These are phyloP conservation scores for Drosophila diplacantha DNA, from an alignment of 2,888 invertebrate genomes.

Conservation along the genomic window DNA sequence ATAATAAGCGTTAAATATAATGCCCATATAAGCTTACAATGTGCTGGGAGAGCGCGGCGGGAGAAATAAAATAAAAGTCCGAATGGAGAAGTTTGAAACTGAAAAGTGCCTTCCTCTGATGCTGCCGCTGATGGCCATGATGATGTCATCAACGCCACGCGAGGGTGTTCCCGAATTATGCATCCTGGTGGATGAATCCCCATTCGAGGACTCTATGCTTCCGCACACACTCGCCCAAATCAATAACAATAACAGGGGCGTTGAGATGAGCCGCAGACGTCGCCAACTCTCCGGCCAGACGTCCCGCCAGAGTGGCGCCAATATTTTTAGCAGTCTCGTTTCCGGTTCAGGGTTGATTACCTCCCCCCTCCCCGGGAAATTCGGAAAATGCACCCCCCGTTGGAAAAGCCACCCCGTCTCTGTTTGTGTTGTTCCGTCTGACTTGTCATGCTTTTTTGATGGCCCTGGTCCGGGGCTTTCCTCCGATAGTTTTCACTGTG, in stretches of 20 bases:
- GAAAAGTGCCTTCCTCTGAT: conserved; percentile 52
- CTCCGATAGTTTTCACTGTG: conserved; percentile 43
- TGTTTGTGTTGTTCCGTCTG: conserved; percentile 46
- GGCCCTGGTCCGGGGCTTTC: conserved; percentile 22
- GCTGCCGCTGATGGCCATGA: conserved; percentile 47
- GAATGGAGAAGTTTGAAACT: conserved; percentile 24
- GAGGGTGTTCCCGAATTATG: conserved; percentile 60
- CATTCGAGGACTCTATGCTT: conserved; percentile 12
- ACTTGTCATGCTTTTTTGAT: conserved; percentile 40
- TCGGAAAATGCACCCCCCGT: conserved; percentile 1
- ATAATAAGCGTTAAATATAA: conserved; percentile 61
- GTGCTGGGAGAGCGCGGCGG: background rate
- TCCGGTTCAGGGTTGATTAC: conserved; percentile 33
- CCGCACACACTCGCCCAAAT: conserved; percentile 40
- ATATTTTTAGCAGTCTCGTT: conserved; percentile 50
- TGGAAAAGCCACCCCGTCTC: conserved; percentile 8
- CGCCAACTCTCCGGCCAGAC: conserved; percentile 52
- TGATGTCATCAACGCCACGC: conserved; percentile 48
- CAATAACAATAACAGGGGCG: conserved; percentile 62
- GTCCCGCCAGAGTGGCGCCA: conserved; percentile 63
- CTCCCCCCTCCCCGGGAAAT: conserved; percentile 9
- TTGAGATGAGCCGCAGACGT: conserved; percentile 54
- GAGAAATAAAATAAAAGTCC: conserved; percentile 33
- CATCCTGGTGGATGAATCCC: conserved; percentile 46
- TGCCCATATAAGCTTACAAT: conserved; percentile 34